Base-by-base conservation (phyloP, 2,113 vertebrate species). In the Lepus americanus region DNA sequence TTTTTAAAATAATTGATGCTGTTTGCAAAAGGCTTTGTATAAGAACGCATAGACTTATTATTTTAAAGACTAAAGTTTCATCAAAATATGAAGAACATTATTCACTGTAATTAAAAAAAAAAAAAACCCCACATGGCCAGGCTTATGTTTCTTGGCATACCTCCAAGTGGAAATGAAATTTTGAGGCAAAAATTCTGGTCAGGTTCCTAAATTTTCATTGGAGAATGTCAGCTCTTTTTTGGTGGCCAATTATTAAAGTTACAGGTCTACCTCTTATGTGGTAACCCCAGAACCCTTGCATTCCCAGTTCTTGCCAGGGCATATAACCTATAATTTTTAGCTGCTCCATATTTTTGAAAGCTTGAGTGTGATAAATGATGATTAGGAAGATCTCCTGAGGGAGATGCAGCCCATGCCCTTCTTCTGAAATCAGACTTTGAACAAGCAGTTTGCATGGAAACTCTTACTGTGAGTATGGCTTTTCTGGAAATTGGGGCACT, bases 1-100 rank as follows among this genome's bases (percentile, higher is more conserved):
- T 90, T 96, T 90, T 83, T 27, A 69, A 95, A 96, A 92, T 78
- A 90, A 78, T 70, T 36, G 70, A n/a, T 91, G 25, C 63, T 85
- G 55, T 95, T 95, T 90, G 44, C 95, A 81, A 89, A 93, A 17
- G 20, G 29, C 31, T 51, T 76, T 88, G 29, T 80, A 53, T 70
- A 49, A 90, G 84, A 87, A 79, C 23, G 39, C 6, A 51, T 81
- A 1, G 44, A 36, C 25, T 64, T 80, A 80, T 73, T 59, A 66
- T 49, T 84, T 70, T 44, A 55, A 93, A 84, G 87, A 76, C 63
- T 79, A 61, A 87, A 84, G 1, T 90, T 95, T 90, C 73, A 84
- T 87, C 66, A 82, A 27, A 78, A 36, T 73, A 27, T 55, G 49
- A 94, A 73, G n/a, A 79, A 66, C 29, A 44, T 77, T 84, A 31